Conservation (phyloP, 2,888 invertebrate genomes). For the Isotomurus palustris region DNA sequence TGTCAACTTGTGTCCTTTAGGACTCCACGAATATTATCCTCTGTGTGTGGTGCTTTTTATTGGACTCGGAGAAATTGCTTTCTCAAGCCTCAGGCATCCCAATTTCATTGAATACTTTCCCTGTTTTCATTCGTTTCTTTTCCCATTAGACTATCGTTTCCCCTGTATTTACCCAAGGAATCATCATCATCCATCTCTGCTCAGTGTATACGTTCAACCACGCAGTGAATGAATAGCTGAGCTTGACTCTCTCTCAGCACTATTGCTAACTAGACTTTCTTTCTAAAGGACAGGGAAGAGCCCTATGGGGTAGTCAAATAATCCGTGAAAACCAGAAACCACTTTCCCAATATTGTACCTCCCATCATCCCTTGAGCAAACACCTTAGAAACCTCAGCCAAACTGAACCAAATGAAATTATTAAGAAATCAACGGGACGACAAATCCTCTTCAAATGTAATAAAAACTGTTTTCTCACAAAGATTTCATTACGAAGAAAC, state of each 20-base stretch:
- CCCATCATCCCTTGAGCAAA: conserved; percentile 18
- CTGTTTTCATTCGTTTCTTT: conserved; percentile 36
- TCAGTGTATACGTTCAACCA: neutral
- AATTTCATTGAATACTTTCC: conserved; percentile 25
- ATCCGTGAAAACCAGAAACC: conserved; percentile 11
- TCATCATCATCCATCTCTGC: conserved; percentile 24
- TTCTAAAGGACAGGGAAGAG: neutral
- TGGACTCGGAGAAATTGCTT: conserved; percentile 36
- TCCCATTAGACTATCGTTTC: conserved; percentile 33
- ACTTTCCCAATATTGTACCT: conserved; percentile 11
- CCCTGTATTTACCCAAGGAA: conserved; percentile 42
- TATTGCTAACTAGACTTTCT: too few species aligned
- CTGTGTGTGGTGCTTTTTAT: neutral
- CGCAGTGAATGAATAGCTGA: neutral
- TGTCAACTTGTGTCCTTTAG: too few species aligned
- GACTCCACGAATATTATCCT: too few species aligned
- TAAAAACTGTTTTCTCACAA: conserved; percentile 7
- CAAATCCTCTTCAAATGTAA: conserved; percentile 26
- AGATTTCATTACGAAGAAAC: neutral
- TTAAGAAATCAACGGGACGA: conserved; percentile 27
- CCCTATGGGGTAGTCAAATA: conserved; percentile 6
- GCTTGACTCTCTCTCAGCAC: neutral
- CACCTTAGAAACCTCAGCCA: conserved; percentile 13
- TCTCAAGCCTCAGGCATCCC: conserved; percentile 33
- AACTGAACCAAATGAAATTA: conserved; percentile 18